A percentile compares a stretch with the other conserved stretches of the same genome.
Evolutionary conservation across 2,797 vertebrate genomes (phyloP).

Genomic region (Rhabdophis nuchalis): DNA sequence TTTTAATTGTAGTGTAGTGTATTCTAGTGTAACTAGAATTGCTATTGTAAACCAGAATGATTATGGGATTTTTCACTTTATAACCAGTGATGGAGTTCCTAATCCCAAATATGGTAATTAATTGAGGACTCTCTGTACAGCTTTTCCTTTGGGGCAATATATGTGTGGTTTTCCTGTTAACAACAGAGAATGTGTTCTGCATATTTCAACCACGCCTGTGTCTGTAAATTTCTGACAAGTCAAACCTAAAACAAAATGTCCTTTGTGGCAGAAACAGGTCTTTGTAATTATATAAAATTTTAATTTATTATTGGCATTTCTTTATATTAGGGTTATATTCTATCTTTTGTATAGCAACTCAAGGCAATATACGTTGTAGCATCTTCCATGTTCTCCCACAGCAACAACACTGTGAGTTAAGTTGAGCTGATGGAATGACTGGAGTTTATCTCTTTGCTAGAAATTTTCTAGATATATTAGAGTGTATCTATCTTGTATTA

Average conservation of each 20-base stretch:
- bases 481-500: too few species aligned
- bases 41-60: neutral
- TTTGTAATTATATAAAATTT: neutral
- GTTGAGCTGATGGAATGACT: neutral
- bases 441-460: neutral
- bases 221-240: neutral
- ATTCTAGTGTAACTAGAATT: too few species aligned
- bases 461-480: neutral
- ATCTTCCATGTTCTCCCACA: neutral
- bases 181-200: neutral
- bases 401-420: neutral
- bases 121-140: neutral
- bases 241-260: neutral
- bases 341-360: neutral
- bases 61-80: neutral
- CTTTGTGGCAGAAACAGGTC: neutral
- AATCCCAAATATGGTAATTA: neutral
- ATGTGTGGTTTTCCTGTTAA: neutral
- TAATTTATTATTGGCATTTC: neutral
- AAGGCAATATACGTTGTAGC: neutral
- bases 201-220: neutral
- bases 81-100: neutral
- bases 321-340: neutral
- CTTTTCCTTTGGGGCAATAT: neutral
- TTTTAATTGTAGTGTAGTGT: too few species aligned